Conservation (phyloP, 2,797 vertebrate genomes). For the Hippopotamyrus pictus region DNA sequence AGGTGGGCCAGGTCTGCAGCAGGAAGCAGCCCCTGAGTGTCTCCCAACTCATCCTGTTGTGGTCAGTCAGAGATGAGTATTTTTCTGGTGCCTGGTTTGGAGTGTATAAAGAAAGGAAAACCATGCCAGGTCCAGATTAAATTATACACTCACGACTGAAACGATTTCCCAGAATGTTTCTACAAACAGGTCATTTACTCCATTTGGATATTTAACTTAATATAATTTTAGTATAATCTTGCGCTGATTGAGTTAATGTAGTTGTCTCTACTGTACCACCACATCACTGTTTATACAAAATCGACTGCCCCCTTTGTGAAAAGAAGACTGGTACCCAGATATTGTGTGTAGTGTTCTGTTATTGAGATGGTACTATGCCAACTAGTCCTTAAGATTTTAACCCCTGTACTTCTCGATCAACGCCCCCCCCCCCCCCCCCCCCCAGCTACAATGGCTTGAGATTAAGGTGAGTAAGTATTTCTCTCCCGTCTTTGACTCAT, state of each 20-base stretch:
- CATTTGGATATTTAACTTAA: background rate
- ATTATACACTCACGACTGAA: background rate
- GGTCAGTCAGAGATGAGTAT: background rate
- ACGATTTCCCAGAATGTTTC: background rate
- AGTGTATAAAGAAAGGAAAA: background rate
- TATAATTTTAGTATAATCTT: constrained; percentile 1
- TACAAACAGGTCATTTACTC: background rate
- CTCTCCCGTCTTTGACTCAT: background rate
- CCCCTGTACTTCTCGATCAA: background rate
- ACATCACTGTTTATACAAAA: background rate
- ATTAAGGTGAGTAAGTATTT: background rate
- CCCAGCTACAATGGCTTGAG: background rate
- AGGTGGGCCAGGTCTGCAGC: background rate
- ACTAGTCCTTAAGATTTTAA: background rate
- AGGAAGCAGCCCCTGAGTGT: background rate
- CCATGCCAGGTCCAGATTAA: background rate
- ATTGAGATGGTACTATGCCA: background rate
- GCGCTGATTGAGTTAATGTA: background rate
- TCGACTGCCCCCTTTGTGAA: background rate
- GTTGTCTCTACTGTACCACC: background rate
- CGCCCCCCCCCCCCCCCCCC: background rate
- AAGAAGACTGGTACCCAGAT: background rate
- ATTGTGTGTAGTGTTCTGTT: background rate
- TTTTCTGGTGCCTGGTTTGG: constrained; percentile 6
- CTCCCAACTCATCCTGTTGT: background rate